Base-by-base conservation (phyloP, 2,797 vertebrate species). In the Philypnodon macrostomus region DNA sequence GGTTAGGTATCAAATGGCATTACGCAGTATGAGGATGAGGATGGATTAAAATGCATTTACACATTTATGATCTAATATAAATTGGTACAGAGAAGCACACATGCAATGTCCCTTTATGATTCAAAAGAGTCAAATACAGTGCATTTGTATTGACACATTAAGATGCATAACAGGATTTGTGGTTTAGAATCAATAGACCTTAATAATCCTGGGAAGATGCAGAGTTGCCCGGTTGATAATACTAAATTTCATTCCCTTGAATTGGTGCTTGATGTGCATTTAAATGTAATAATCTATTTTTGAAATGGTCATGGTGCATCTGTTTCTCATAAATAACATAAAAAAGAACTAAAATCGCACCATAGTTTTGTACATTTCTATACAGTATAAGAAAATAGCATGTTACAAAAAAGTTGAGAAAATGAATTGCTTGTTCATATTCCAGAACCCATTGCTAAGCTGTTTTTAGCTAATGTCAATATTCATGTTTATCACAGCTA, bases 291-390 rank as follows among this genome's bases (percentile, higher is more conserved):
- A 19, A 58, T 29, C 53, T 58, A 44, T 48, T 63, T 72, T 36
- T 70, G 21, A 59, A n/a, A 49, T 29, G 19, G 49, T 59, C 66
- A 78, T 75, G 53, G 68, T 74, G 46, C 64, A 56, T 23, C n/a
- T 19, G 41, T 50, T 64, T 75, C 83, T 78, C 12, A 14, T 15
- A 11, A 23, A 3, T 3, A 3, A 23, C 21, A 23, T 23, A 23
- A 23, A n/a, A n/a, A n/a, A n/a, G 18, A 1, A 21, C 36, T 21
- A 18, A 8, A 4, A 11, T 19, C 19, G 18, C 8, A 11, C 34
- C n/a, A n/a, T n/a, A n/a, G n/a, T n/a, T n/a, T n/a, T n/a, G n/a
- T n/a, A n/a, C n/a, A n/a, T n/a, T n/a, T n/a, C n/a, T n/a, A n/a
- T n/a, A n/a, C 21, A 23, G 21, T 23, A 23, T 23, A 23, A 23